Base-by-base conservation (phyloP, 2,888 invertebrate genomes). In the Gordius sp. region DNA sequence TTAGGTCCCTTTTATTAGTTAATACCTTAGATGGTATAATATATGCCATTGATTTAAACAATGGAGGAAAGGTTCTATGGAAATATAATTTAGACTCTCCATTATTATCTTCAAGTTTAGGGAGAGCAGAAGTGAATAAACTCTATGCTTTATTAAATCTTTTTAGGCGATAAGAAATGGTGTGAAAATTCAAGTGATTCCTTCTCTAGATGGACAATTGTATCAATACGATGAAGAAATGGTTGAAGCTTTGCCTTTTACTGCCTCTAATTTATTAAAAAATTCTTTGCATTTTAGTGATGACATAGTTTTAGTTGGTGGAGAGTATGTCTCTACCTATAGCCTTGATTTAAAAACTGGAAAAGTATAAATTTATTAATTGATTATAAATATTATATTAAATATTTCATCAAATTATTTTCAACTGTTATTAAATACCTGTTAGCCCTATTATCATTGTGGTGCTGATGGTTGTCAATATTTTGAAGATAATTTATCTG, bases 11-110 rank as follows among this genome's bases (percentile, higher is more conserved):
- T 1, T 41, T 59, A 27, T 27, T 59, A n/a, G 60, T 60, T 2
- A 61, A 61, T 28, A 63, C 63, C 2, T 60, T 63, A 60, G 63
- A 63, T 47, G 63, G 63, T 2, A 61, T 58, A 28, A 54, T 63
- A 28, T 58, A 58, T 16, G 63, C 63, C 2, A 47, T 63, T 20
- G 62, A 63, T 54, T 59, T 57, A 2, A 33, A 28, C 18, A 24
- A 13, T 20, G 47, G 57, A 2, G 62, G 62, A 4, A 56, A 58
- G 2, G 23, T 59, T 18, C n/a, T 58, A n/a, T 53, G 57, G 53
- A 57, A 24, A 20, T 25, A 24, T 27, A 33, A 57, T 53, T 26
- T 24, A 2, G 20, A 33, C 8, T 2, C 26, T 26, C 39, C 58
- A 25, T 55, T 58, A 4, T 4, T 58, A 20, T 28, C 53, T 20